Percentiles rank a stretch among this genome's conserved stretches.
These are phyloP conservation scores for Axis porcinus DNA, from an alignment of 2,113 vertebrate species.

Conservation along the genomic window DNA sequence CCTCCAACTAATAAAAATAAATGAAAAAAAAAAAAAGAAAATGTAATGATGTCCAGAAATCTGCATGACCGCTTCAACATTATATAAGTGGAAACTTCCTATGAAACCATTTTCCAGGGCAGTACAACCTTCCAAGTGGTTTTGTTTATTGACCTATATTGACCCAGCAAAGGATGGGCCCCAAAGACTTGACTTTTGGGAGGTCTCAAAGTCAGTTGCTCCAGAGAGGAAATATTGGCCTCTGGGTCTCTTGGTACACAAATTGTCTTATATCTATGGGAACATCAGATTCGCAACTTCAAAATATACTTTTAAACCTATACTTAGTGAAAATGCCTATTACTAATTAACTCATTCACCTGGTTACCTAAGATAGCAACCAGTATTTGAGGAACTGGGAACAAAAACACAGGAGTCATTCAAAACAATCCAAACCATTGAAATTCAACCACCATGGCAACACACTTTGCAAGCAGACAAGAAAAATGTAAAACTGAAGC, in stretches of 20 bases:
- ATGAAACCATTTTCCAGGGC: background rate
- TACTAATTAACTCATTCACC: background rate
- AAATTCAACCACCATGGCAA: slow-evolving; percentile 63
- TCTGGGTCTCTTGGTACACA: background rate
- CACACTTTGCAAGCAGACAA: slow-evolving; percentile 51
- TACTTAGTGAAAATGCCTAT: background rate
- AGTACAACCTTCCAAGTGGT: background rate
- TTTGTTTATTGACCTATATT: background rate
- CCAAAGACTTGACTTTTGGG: background rate
- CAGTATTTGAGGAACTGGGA: slow-evolving; percentile 36
- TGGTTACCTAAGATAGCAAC: slow-evolving; percentile 41
- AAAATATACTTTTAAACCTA: background rate
- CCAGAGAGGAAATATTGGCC: background rate
- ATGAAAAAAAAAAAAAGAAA: background rate
- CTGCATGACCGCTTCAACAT: background rate
- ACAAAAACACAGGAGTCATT: slow-evolving; percentile 55
- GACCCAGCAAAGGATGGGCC: background rate
- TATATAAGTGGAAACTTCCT: background rate
- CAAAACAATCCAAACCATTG: slow-evolving; percentile 54
- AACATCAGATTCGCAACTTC: background rate
- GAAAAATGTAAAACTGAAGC: slow-evolving; percentile 54
- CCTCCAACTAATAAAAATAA: too few relatives aligned
- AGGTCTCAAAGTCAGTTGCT: background rate
- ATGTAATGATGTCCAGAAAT: background rate
- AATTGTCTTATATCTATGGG: background rate